Base-by-base conservation (phyloP, 2,113 vertebrate species). In the Oreotragus oreotragus region DNA sequence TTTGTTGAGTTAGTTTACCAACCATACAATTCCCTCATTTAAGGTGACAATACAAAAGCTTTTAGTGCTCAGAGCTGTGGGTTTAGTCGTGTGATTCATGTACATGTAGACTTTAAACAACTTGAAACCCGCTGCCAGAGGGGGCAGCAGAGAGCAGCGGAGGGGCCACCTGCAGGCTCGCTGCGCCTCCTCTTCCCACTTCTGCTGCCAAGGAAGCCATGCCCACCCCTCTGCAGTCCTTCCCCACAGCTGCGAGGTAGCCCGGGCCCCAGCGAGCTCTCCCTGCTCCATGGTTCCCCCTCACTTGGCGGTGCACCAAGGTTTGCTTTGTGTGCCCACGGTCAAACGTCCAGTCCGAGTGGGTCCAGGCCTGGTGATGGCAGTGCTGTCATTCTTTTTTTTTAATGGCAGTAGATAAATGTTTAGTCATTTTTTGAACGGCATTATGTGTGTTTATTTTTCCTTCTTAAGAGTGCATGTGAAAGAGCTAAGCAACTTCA, bases 1-100 rank as follows among this genome's bases (percentile, higher is more conserved):
- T 80, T 73, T 93, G 49, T 70, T 77, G 33, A 51, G 23, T 43
- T 25, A 55, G 60, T 70, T 77, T 23, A 80, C 19, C 70, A n/a
- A 43, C 14, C 19, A 84, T 62, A 80, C 58, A 84, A 51, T 64
- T 45, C 33, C 33, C n/a, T 94, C 55, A 60, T 58, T 89, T 91
- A 76, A 89, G 39, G 14, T 83, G 9, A 84, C 86, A 94, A 94
- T 27, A 49, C 30, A 84, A 8, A 83, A 19, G 23, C 36, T 94
- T 90, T 36, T 47, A 64, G 45, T 90, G 36, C 39, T 86, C 53
- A 80, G 51, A 91, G 3, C 17, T 94, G 45, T 51, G 27, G 62
- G 91, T 86, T 79, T 57, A 36, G 53, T 80, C 36, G 19, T 0
- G 33, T 53, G 55, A 47, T 33, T 30, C 2, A 28, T 1, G 17